Evolutionary conservation across 2,113 vertebrate species (phyloP), one percentile per base, ranked within the genome.

Genomic region (Cryptomyrus ogoouensis): DNA sequence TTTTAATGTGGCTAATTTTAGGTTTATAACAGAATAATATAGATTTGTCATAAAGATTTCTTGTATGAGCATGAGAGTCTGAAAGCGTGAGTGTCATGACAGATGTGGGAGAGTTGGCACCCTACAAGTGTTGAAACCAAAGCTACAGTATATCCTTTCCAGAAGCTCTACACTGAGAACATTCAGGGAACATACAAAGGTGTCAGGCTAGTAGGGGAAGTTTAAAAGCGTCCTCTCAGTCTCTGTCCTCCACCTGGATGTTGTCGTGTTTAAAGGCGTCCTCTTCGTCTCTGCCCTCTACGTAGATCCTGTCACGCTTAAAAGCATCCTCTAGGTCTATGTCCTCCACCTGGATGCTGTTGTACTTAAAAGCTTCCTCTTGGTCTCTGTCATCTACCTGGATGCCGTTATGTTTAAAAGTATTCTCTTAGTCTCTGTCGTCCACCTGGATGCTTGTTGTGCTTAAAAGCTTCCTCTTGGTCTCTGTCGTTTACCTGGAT

Each of bases 231-330:
- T 53, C 52, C 1, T 53, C 50, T 52, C 50, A 3, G 10, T 46
- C 44, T 49, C 47, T 49, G 35, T 42, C 39, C 83, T 31, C 10
- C 44, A 21, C 50, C 50, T 2, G 3, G 17, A 53, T 53, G 15
- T 5, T 24, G 53, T 58, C 1, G 5, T 58, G 19, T 19, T 58
- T 24, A 58, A 24, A 58, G 24, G 53, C n/a, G 10, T 70, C 27
- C 10, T 70, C 9, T 70, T 0, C 0, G 62, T 70, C 62, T 50
- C 10, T 27, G 2, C 31, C 47, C 84, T 44, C 35, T 13, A 17
- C 24, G 84, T 94, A 99, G 98, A 99, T 99, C 98, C 66, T 35
- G 66, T 15, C 1, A 0, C 15, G 27, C 3, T 27, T 35, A 4
- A 15, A 31, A 31, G 10, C 4, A 1, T 74, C 12, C 66, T 66